Conservation (phyloP, 1,140 invertebrate genomes). For the Anadara kagoshimensis region DNA sequence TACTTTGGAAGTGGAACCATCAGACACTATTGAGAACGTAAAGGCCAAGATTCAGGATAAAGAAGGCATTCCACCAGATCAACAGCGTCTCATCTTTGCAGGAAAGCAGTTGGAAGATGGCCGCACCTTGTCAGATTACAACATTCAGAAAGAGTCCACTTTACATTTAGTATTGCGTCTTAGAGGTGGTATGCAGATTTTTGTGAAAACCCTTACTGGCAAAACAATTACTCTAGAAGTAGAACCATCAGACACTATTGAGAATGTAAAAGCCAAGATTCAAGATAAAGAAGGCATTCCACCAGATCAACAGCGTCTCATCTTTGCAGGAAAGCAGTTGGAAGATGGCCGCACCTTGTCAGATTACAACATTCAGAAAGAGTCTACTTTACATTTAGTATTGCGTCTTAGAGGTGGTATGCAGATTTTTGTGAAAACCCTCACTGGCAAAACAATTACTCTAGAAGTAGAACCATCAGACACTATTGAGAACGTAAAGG, state of each 20-base stretch:
- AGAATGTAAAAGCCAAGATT: slow-evolving; percentile 95
- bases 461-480: slow-evolving; percentile 93
- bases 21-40: slow-evolving; percentile 81
- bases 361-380: slow-evolving; percentile 95
- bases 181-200: slow-evolving; percentile 75
- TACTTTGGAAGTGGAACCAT: slow-evolving; percentile 76
- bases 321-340: slow-evolving; percentile 75
- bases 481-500: slow-evolving; percentile 95
- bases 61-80: slow-evolving; percentile 86
- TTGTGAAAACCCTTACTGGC: slow-evolving; percentile 80
- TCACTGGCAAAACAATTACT: slow-evolving; percentile 96
- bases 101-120: slow-evolving; percentile 83
- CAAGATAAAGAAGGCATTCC: slow-evolving; percentile 85
- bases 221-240: slow-evolving; percentile 78
- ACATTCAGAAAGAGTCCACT: slow-evolving; percentile 94
- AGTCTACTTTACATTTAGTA: slow-evolving; percentile 87
- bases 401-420: slow-evolving; percentile 67
- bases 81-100: slow-evolving; percentile 88
- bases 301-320: slow-evolving; percentile 87
- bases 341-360: slow-evolving; percentile 79
- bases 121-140: slow-evolving; percentile 91
- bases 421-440: slow-evolving; percentile 82
- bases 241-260: slow-evolving; percentile 92
- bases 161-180: slow-evolving; percentile 78
- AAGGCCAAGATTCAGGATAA: slow-evolving; percentile 93